Evolutionary conservation across 1,140 invertebrate species (phyloP), one percentile per base, ranked within the genome.

Genomic region (Trigoniulus corallinus): DNA sequence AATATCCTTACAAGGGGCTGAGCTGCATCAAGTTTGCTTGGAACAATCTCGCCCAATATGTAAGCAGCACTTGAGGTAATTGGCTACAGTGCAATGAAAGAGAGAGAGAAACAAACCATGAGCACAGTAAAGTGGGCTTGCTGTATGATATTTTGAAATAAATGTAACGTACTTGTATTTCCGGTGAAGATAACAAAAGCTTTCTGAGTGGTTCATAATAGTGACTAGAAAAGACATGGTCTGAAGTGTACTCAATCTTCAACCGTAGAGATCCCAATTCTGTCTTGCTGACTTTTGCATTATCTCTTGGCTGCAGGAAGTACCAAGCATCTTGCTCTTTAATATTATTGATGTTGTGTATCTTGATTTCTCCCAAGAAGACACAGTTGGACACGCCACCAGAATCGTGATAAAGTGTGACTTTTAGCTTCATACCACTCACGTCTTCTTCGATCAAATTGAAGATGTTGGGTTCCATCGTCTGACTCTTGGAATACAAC

Each of bases 391-490:
- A 74, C 64, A 82, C 78, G 42, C 80, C 79, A 12, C 79, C 71
- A 13, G 78, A 77, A 61, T 88, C 84, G 66, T 92, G 88, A 81
- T 82, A 89, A 40, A 91, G 64, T 15, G 82, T 79, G 49, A 91
- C 77, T 56, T 80, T 74, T 58, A 82, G 74, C 68, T 86, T 82
- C 58, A 48, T 48, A 34, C 49, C 49, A 20, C 49, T 47, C 10
- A 58, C 55, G 23, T 55, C 56, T 12, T 60, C 54, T 13, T 55
- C 45, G 39, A 48, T 50, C 29, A 57, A 18, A 47, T 54, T 55
- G 47, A 51, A 55, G 24, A 48, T 55, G 40, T 63, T 62, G 44
- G 62, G 57, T 45, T 66, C 64, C 48, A 62, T 58, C 51, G 64
- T 67, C 39, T 66, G 63, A 2, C 62, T 59, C 57, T 59, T 61